Conservation (phyloP, 2,113 vertebrate species). For the Poicephalus meyeri region DNA sequence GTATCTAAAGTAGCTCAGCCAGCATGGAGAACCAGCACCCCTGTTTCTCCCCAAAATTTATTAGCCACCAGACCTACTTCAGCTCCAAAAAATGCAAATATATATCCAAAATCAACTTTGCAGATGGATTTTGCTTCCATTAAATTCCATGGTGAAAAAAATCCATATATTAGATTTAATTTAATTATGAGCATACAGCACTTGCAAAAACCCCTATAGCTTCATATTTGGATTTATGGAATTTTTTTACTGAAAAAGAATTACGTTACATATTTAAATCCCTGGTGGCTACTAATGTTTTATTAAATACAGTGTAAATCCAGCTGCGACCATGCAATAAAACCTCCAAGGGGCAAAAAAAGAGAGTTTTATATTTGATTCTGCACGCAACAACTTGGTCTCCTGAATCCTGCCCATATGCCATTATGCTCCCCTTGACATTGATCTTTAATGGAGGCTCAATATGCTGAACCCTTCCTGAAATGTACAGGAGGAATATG, state of each 20-base stretch:
- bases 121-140: constrained; percentile 36
- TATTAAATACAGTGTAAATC: constrained; percentile 82
- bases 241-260: constrained; percentile 81
- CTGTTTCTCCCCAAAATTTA: not conserved
- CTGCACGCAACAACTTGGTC: not conserved
- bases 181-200: constrained; percentile 67
- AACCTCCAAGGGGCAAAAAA: constrained; percentile 67
- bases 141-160: constrained; percentile 10
- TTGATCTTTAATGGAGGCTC: not conserved
- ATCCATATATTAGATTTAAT: constrained; percentile 58
- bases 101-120: constrained; percentile 40
- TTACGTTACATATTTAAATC: constrained; percentile 81
- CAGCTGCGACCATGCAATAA: constrained; percentile 79
- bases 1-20: not conserved
- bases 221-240: constrained; percentile 83
- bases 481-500: not conserved
- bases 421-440: constrained; percentile 20
- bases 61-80: constrained; percentile 31
- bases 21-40: not conserved
- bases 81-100: constrained; percentile 46
- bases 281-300: constrained; percentile 79
- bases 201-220: constrained; percentile 31
- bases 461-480: not conserved
- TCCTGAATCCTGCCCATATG: constrained; percentile 44
- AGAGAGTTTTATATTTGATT: constrained; percentile 65